Evolutionary conservation across 2,113 vertebrate species (phyloP).

Genomic region (Progne subis): DNA sequence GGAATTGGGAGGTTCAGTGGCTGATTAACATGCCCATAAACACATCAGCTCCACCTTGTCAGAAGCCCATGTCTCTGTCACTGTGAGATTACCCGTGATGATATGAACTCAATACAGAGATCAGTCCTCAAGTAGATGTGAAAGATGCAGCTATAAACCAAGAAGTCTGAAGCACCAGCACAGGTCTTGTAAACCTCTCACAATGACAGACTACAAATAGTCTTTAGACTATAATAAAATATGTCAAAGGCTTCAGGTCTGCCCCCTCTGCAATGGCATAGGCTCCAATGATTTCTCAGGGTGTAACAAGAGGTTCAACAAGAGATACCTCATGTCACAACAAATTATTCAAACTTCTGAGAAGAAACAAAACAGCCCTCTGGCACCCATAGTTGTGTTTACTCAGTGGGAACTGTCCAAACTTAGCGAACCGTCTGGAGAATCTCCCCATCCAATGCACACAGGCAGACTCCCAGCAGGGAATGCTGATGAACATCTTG

Average conservation of each 20-base stretch:
- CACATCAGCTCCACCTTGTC: background rate
- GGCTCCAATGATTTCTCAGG: background rate
- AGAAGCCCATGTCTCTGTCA: background rate
- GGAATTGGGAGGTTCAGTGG: background rate
- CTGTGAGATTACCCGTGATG: fast-evolving
- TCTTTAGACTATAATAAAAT: background rate
- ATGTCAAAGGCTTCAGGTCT: background rate
- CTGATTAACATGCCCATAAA: background rate
- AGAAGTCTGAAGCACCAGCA: background rate
- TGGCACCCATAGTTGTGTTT: background rate
- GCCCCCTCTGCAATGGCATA: background rate
- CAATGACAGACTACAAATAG: background rate
- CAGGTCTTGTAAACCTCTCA: background rate
- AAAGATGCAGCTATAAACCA: background rate
- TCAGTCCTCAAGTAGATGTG: background rate
- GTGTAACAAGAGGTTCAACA: background rate
- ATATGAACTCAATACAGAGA: background rate
- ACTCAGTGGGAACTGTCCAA: background rate
- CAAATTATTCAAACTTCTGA: background rate
- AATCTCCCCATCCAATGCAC: background rate
- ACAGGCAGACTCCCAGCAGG: background rate
- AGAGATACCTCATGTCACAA: background rate
- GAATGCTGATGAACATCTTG: background rate
- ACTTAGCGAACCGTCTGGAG: background rate
- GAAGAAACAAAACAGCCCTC: background rate